Evolutionary conservation across 2,888 invertebrate genomes (phyloP).

Genomic region (Pelosia muscerda): DNA sequence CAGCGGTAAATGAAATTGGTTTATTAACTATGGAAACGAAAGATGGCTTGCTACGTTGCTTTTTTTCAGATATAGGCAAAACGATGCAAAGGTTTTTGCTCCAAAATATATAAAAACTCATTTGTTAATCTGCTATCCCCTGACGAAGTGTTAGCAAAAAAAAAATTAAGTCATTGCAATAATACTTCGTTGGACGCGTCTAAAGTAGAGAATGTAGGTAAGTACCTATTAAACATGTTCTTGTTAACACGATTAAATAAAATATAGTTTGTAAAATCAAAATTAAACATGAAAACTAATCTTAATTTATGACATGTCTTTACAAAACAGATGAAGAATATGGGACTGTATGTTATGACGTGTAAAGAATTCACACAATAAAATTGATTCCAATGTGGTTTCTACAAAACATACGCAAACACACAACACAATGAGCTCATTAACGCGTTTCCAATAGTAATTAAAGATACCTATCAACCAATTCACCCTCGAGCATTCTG

Average conservation of each 20-base stretch:
- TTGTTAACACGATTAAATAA: too few relatives aligned
- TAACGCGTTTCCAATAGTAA: slow-evolving; percentile 3
- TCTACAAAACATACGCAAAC: not conserved
- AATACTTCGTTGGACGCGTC: too few relatives aligned
- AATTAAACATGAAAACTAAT: too few relatives aligned
- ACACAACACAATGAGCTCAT: not conserved
- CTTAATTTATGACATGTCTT: too few relatives aligned
- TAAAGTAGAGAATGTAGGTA: too few relatives aligned
- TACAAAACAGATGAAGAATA: not conserved
- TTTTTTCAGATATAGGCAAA: not conserved
- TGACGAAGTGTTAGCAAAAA: not conserved
- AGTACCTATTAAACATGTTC: too few relatives aligned
- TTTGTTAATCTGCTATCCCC: not conserved
- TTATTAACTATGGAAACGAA: not conserved
- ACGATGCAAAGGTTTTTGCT: too few relatives aligned
- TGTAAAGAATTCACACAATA: not conserved
- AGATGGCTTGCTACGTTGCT: not conserved
- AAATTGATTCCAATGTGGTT: too few relatives aligned
- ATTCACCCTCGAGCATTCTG: too few relatives aligned
- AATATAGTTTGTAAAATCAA: too few relatives aligned
- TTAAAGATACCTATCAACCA: too few relatives aligned
- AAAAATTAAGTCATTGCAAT: too few relatives aligned
- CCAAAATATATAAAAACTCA: not conserved
- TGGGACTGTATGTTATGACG: not conserved
- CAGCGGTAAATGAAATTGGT: slow-evolving; percentile 50